Evolutionary conservation across 2,888 invertebrate species (phyloP).

Genomic region (Sphaerophoria taeniata): DNA sequence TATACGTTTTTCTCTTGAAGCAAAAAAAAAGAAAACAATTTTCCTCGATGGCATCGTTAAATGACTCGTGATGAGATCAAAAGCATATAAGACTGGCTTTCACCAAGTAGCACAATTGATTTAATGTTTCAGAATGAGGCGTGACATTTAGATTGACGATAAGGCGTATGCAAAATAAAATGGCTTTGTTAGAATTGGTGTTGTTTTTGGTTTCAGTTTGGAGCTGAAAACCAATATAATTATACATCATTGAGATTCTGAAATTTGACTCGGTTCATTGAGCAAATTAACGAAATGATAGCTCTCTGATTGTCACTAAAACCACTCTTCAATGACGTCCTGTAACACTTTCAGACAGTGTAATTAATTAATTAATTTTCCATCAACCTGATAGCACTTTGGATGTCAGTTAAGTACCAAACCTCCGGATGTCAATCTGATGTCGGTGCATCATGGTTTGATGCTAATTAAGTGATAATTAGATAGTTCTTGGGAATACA

Average conservation of each 20-base stretch:
- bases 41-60: neutral
- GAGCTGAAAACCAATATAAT: neutral
- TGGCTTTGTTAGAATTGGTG: neutral
- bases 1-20: neutral
- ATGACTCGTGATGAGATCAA: constrained; percentile 34
- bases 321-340: constrained; percentile 7
- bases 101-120: constrained; percentile 2
- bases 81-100: neutral
- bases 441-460: constrained; percentile 3
- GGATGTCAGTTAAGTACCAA: constrained; percentile 1
- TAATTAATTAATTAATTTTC: constrained; percentile 51
- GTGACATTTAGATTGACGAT: neutral
- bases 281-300: constrained; percentile 2
- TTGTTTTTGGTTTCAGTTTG: neutral
- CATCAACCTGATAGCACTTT: neutral
- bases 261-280: neutral
- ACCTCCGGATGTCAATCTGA: too few species aligned
- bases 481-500: neutral
- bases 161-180: neutral
- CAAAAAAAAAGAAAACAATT: neutral
- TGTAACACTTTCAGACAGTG: constrained; percentile 17
- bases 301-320: neutral
- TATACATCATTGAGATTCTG: neutral
- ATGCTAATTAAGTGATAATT: constrained; percentile 41
- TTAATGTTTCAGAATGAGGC: neutral